Evolutionary conservation across 2,797 vertebrate species (phyloP).

Genomic region (Helarctos malayanus): DNA sequence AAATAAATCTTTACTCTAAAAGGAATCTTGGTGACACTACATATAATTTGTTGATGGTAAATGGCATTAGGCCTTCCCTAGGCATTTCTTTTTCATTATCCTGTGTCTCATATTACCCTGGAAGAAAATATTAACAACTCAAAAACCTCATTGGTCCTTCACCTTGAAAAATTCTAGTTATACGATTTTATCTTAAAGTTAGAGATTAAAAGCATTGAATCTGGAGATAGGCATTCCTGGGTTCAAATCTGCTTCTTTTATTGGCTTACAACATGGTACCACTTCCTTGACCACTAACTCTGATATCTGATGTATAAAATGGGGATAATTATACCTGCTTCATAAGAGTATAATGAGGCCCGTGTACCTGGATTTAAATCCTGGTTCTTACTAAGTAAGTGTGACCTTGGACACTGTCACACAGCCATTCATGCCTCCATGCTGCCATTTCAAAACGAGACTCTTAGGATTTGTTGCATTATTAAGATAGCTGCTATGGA

Average conservation of each 20-base stretch:
- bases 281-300: neutral
- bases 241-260: neutral
- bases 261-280: neutral
- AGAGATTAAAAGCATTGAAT: conserved; percentile 1
- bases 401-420: neutral
- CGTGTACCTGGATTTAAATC: neutral
- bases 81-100: conserved; percentile 70
- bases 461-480: neutral
- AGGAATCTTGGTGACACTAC: conserved; percentile 23
- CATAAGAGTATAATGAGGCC: neutral
- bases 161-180: conserved; percentile 50
- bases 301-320: neutral
- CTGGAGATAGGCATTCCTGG: neutral
- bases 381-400: neutral
- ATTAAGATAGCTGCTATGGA: neutral
- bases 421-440: neutral
- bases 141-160: conserved; percentile 4
- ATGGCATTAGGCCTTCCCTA: conserved; percentile 32
- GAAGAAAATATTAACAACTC: conserved; percentile 61
- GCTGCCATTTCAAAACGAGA: conserved; percentile 3
- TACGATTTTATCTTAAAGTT: conserved; percentile 45
- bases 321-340: neutral
- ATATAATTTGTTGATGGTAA: conserved; percentile 60
- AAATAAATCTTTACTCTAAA: conserved; percentile 77
- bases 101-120: neutral